Evolutionary conservation across 2,888 invertebrate genomes (phyloP).

Genomic region (Oscheius onirici): DNA sequence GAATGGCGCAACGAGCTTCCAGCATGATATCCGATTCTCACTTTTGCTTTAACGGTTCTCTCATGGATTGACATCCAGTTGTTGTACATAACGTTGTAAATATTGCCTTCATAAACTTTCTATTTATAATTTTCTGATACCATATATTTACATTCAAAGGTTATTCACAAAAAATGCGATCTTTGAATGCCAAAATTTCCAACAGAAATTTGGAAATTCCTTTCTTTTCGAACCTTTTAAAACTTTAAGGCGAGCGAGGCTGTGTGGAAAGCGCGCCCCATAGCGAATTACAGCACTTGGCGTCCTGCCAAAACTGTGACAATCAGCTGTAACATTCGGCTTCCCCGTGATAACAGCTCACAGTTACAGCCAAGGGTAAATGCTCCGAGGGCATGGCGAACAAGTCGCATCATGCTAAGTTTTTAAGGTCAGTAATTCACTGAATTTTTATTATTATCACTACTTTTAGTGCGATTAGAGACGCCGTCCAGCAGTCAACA

Average conservation of each 20-base stretch:
- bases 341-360: slow-evolving; percentile 15
- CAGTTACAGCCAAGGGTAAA: not conserved
- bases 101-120: too few relatives aligned
- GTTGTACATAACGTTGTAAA: too few relatives aligned
- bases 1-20: slow-evolving; percentile 19
- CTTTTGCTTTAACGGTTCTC: not conserved
- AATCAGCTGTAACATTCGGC: slow-evolving; percentile 22
- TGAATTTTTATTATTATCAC: not conserved
- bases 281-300: slow-evolving; percentile 6
- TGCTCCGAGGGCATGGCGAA: slow-evolving; percentile 1
- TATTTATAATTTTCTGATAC: not conserved
- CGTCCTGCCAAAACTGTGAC: slow-evolving; percentile 13
- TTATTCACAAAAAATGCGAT: too few relatives aligned
- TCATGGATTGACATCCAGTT: not conserved
- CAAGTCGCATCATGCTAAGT: slow-evolving; percentile 16
- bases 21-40: not conserved
- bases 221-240: not conserved
- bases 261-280: slow-evolving; percentile 11
- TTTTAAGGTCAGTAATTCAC: slow-evolving; percentile 1
- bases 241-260: not conserved
- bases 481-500: slow-evolving; percentile 15
- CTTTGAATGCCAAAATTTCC: too few relatives aligned
- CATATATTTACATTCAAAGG: too few relatives aligned
- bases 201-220: too few relatives aligned
- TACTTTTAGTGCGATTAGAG: slow-evolving; percentile 18